Base-by-base conservation (phyloP, 2,888 invertebrate species). In the Melikaiella ostensackeni region DNA sequence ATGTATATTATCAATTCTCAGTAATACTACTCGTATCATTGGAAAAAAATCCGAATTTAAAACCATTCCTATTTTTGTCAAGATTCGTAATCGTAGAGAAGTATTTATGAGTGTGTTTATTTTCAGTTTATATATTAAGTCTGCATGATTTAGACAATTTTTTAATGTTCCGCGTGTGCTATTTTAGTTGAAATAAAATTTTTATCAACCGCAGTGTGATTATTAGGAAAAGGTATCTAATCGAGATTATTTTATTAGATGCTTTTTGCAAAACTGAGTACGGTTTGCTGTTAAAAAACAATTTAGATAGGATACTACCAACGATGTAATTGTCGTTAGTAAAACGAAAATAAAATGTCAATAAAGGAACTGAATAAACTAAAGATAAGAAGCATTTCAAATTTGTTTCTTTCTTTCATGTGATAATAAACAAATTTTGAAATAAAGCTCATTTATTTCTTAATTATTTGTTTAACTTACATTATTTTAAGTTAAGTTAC, bases 1-100 rank as follows among this genome's bases (percentile, higher is more conserved):
- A 50, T 50, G 50, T 50, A 50, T 50, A 50, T 46, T 46, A 46
- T n/a, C n/a, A 50, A 50, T 50, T 50, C 8, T 50, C 50, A 50
- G 8, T 50, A 1, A 50, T n/a, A 8, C 50, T n/a, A n/a, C n/a
- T n/a, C n/a, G n/a, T 50, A n/a, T n/a, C 50, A n/a, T 50, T 50
- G 50, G 6, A 50, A 50, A 50, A 46, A n/a, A 38, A 4, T 50
- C 8, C 5, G n/a, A 50, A n/a, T 50, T 50, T n/a, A n/a, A 50
- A 50, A 2, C n/a, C n/a, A n/a, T 8, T n/a, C 8, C 8, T 50
- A 13, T 55, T 55, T 55, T 55, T 55, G 21, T 21, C 19, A 3
- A 55, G 21, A 55, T n/a, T 55, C 21, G 9, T 55, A 55, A 55
- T 55, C 9, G 3, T 21, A 55, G 55, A 21, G 21, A n/a, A 11